Conservation (phyloP, 1,140 invertebrate genomes). For the Cydia pomonella region DNA sequence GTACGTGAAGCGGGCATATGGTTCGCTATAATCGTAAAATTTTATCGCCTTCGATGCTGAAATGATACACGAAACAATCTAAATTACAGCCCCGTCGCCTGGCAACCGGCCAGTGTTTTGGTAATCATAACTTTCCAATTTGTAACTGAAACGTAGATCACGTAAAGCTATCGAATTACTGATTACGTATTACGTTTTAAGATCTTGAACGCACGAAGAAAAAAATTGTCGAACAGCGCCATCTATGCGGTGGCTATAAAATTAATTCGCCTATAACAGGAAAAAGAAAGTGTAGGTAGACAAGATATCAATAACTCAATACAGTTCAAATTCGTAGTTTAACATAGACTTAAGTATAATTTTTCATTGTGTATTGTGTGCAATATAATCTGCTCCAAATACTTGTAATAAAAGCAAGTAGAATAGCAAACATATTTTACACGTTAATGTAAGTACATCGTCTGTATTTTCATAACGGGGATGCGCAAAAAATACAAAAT, state of each 20-base stretch:
- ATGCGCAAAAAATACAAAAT: slow-evolving; percentile 33
- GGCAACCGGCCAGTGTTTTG: slow-evolving; percentile 30
- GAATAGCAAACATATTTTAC: slow-evolving; percentile 1
- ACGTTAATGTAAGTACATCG: slow-evolving; percentile 8
- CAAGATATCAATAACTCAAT: background rate
- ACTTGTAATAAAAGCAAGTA: background rate
- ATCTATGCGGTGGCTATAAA: slow-evolving; percentile 13
- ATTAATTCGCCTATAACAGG: background rate
- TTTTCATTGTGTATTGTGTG: background rate
- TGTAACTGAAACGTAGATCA: slow-evolving; percentile 21
- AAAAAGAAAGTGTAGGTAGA: background rate
- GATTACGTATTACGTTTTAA: background rate
- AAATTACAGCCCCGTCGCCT: slow-evolving; percentile 32
- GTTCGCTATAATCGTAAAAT: slow-evolving; percentile 68
- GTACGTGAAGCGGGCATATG: slow-evolving; percentile 59
- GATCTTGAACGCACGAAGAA: background rate
- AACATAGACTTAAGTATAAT: background rate
- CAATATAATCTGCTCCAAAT: background rate
- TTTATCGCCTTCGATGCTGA: slow-evolving; percentile 51
- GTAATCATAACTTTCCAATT: slow-evolving; percentile 29
- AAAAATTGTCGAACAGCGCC: background rate
- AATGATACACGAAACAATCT: slow-evolving; percentile 37
- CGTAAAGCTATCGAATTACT: slow-evolving; percentile 10
- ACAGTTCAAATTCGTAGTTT: background rate
- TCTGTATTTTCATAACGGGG: slow-evolving; percentile 8